A percentile compares a stretch with the other conserved stretches of the same genome.
phyloP scores from a whole-genome alignment of 2,888 invertebrate genomes.

The Ormia ochracea region DNA sequence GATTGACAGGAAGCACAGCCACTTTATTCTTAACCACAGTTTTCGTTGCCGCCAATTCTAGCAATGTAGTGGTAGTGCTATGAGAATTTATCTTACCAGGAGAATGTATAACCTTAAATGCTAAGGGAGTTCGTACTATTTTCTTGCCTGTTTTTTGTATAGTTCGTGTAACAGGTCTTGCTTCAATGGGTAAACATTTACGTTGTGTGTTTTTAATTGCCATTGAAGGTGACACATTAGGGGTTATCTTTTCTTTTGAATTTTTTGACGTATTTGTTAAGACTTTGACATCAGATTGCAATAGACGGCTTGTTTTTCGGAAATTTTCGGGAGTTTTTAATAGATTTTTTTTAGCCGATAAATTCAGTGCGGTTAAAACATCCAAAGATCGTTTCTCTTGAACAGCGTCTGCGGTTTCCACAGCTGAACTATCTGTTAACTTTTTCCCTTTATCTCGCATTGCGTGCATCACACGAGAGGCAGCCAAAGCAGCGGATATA shows the following conservation, averaged over 20 bases:
- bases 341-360: conserved; percentile 71
- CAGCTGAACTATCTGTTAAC: conserved; percentile 21
- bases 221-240: conserved; percentile 26
- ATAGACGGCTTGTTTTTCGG: not conserved
- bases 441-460: conserved; percentile 59
- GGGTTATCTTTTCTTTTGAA: conserved; percentile 23
- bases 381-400: conserved; percentile 67
- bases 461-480: conserved; percentile 47
- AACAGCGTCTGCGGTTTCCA: conserved; percentile 47
- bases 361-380: conserved; percentile 72
- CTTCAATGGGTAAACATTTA: conserved; percentile 67
- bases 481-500: conserved; percentile 33
- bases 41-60: conserved; percentile 32
- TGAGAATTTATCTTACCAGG: conserved; percentile 56
- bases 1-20: not conserved
- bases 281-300: conserved; percentile 49
- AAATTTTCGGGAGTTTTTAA: conserved; percentile 40
- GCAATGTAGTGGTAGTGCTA: conserved; percentile 50
- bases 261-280: conserved; percentile 21
- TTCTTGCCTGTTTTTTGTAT: conserved; percentile 52
- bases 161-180: conserved; percentile 65
- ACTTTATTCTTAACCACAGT: conserved; percentile 39
- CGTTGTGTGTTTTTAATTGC: conserved; percentile 60
- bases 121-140: conserved; percentile 62
- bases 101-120: conserved; percentile 57